Percentiles rank a stretch among this genome's conserved stretches.
These are phyloP conservation scores for Nicator chloris DNA, from an alignment of 2,113 vertebrate species.

Conservation along the genomic window DNA sequence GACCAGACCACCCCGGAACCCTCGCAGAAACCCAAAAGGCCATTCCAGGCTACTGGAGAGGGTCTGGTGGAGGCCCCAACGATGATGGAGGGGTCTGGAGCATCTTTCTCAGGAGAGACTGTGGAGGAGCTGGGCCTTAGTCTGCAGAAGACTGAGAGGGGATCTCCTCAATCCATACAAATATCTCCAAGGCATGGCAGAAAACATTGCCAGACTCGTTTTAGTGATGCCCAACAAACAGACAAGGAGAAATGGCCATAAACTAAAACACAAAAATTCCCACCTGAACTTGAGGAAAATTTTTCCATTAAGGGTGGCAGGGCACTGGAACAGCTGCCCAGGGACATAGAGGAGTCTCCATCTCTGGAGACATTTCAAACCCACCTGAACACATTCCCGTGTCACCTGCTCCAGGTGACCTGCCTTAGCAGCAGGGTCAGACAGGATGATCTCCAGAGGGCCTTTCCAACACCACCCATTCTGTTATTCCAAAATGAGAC, in stretches of 20 bases:
- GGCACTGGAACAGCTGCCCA: neutral
- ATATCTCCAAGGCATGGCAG: neutral
- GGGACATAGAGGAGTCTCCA: accelerated
- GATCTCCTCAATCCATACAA: neutral
- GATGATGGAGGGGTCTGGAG: neutral
- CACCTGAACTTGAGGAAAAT: neutral
- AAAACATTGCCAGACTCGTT: neutral
- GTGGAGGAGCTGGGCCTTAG: neutral
- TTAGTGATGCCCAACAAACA: neutral
- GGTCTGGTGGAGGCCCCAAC: too few relatives aligned
- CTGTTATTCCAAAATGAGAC: neutral
- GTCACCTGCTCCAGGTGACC: neutral
- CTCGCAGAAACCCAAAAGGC: too few relatives aligned
- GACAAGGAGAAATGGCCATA: neutral
- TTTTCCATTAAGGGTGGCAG: too few relatives aligned
- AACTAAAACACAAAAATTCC: neutral
- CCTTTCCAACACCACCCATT: neutral
- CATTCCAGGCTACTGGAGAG: neutral
- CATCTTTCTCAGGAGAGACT: too few relatives aligned
- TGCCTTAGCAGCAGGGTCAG: neutral
- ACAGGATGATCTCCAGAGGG: too few relatives aligned
- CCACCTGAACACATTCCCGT: neutral
- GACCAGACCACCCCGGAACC: accelerated
- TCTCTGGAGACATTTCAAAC: neutral
- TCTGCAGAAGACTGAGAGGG: neutral